Conservation (phyloP, 2,888 invertebrate species). For the Pheosia gnoma region DNA sequence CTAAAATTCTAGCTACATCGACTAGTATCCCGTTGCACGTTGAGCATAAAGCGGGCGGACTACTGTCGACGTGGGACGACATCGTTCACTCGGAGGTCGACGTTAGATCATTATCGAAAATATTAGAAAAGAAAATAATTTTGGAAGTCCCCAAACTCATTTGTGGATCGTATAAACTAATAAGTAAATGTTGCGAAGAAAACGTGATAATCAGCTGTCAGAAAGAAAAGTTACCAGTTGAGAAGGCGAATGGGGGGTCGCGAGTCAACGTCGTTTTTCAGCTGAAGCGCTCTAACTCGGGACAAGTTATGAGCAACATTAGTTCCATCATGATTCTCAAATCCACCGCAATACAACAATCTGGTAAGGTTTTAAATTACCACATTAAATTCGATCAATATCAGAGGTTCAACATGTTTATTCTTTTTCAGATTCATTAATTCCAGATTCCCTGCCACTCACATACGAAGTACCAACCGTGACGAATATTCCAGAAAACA, state of each 20-base stretch:
- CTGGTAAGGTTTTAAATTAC: conserved; percentile 24
- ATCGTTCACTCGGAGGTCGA: conserved; percentile 73
- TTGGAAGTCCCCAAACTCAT: conserved; percentile 69
- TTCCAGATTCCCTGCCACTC: conserved; percentile 30
- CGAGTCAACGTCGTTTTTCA: conserved; percentile 64
- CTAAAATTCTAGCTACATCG: conserved; percentile 58
- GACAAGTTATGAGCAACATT: conserved; percentile 61
- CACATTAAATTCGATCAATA: background rate
- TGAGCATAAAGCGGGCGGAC: conserved; percentile 49
- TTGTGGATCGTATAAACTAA: conserved; percentile 59
- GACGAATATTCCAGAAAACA: conserved; percentile 5
- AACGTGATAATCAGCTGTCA: conserved; percentile 66
- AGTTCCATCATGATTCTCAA: conserved; percentile 66
- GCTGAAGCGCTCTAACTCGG: conserved; percentile 58
- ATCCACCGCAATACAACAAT: conserved; percentile 32
- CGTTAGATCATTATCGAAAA: conserved; percentile 65
- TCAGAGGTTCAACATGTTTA: background rate
- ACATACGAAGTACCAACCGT: conserved; percentile 23
- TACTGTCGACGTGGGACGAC: conserved; percentile 60
- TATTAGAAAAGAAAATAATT: conserved; percentile 69
- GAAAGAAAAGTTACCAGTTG: conserved; percentile 33
- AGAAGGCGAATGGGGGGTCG: conserved; percentile 39
- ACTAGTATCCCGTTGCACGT: conserved; percentile 65
- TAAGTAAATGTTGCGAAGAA: conserved; percentile 57
- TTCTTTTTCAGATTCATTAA: conserved; percentile 31